A percentile compares a stretch with the other conserved stretches of the same genome.
Conservation (phyloP, 2,113 vertebrate genomes). For the Platichthys stellatus region DNA sequence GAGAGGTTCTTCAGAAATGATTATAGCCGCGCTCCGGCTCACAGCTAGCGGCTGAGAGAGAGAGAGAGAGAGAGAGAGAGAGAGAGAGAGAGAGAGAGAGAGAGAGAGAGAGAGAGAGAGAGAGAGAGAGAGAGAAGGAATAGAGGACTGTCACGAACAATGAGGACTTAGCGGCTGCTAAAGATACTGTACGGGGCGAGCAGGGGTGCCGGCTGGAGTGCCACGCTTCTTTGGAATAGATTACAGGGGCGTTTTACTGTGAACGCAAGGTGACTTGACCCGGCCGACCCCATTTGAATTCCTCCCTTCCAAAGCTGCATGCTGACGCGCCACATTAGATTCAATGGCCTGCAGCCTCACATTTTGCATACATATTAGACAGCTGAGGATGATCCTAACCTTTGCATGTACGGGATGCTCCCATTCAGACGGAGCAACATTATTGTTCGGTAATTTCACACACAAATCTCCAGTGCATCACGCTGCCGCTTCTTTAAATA, state of each 20-base stretch:
- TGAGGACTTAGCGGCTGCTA: slow-evolving; percentile 49
- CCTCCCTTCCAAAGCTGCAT: slow-evolving; percentile 56
- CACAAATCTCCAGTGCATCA: slow-evolving; percentile 48
- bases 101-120: slow-evolving; percentile 9
- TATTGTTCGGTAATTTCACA: slow-evolving; percentile 70
- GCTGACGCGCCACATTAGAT: slow-evolving; percentile 74
- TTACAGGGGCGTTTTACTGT: slow-evolving; percentile 58
- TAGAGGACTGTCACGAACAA: slow-evolving; percentile 41
- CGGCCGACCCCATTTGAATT: slow-evolving; percentile 59
- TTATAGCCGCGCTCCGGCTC: slow-evolving; percentile 69
- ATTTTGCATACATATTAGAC: slow-evolving; percentile 81
- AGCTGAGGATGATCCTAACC: slow-evolving; percentile 77
- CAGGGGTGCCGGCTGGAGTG: slow-evolving; percentile 24
- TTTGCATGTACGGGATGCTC: slow-evolving; percentile 70
- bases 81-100: slow-evolving; percentile 1
- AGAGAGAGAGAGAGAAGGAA: slow-evolving; percentile 14
- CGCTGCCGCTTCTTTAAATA: slow-evolving; percentile 56
- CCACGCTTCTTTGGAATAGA: slow-evolving; percentile 51
- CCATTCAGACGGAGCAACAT: slow-evolving; percentile 68
- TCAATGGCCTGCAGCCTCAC: slow-evolving; percentile 69
- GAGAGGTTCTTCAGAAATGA: slow-evolving; percentile 80
- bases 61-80: slow-evolving; percentile 6
- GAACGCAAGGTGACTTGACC: slow-evolving; percentile 63
- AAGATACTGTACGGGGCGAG: slow-evolving; percentile 21
- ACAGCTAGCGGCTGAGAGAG: slow-evolving; percentile 31